A percentile compares a stretch with the other conserved stretches of the same genome.
These are phyloP conservation scores for Larimichthys crocea DNA, from an alignment of 2,113 vertebrate genomes.

Conservation along the genomic window DNA sequence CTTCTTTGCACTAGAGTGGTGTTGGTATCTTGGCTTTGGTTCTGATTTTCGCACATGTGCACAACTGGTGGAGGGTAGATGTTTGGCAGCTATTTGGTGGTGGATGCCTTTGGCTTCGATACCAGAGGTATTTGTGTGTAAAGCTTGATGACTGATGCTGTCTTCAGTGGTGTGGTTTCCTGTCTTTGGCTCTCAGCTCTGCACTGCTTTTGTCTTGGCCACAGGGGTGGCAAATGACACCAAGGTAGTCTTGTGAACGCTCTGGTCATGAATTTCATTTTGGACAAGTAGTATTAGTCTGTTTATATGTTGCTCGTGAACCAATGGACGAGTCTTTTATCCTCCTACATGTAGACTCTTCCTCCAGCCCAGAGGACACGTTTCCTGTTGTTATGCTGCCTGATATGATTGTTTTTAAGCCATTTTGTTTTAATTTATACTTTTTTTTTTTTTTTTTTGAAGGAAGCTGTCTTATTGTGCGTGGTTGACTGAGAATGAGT, in stretches of 20 bases:
- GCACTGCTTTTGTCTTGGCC: background rate
- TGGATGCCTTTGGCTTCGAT: conserved; percentile 24
- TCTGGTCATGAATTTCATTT: conserved; percentile 25
- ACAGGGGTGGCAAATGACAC: background rate
- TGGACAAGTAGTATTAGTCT: background rate
- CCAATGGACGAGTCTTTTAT: background rate
- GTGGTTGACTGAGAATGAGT: conserved; percentile 3
- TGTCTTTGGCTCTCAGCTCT: background rate
- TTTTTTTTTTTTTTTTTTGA: background rate
- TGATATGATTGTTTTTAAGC: background rate
- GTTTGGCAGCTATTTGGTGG: conserved; percentile 25
- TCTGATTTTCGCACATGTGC: background rate
- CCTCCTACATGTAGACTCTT: background rate
- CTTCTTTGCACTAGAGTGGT: background rate
- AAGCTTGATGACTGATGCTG: background rate
- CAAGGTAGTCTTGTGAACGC: background rate
- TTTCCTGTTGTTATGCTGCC: background rate
- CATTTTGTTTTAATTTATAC: background rate
- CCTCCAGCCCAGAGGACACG: background rate
- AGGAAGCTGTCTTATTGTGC: background rate
- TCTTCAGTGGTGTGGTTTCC: background rate
- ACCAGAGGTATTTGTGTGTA: background rate
- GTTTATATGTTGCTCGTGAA: background rate
- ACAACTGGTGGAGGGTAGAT: conserved; percentile 6
- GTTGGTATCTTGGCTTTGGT: background rate